phyloP scores from a whole-genome alignment of 2,797 vertebrate genomes.

The Pseudochirops corinnae region DNA sequence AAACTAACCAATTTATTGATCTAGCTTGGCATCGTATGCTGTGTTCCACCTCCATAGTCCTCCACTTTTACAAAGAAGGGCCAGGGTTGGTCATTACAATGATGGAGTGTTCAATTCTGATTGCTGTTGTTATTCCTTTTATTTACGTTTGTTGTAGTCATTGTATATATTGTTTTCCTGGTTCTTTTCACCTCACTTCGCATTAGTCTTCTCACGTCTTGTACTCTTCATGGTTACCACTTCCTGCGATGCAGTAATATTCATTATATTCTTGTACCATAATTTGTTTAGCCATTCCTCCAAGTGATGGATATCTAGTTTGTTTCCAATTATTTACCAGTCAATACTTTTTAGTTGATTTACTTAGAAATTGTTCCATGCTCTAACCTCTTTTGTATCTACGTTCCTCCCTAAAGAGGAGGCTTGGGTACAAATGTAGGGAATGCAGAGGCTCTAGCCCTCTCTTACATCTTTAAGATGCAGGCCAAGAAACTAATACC shows the following conservation, averaged over 20 bases:
- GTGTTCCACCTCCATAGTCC: background rate
- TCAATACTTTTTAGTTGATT: background rate
- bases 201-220: background rate
- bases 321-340: background rate
- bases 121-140: background rate
- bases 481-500: slow-evolving; percentile 9
- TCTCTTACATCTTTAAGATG: background rate
- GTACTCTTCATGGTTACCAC: background rate
- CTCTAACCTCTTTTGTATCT: background rate
- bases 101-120: background rate
- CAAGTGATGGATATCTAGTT: background rate
- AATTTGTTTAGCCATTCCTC: background rate
- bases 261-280: background rate
- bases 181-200: background rate
- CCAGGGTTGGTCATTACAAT: background rate
- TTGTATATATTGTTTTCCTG: background rate
- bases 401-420: background rate
- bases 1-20: background rate
- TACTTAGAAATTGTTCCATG: background rate
- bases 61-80: background rate
- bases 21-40: background rate
- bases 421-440: background rate
- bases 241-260: background rate
- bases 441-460: background rate
- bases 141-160: background rate